A percentile compares a stretch with the other conserved stretches of the same genome.
phyloP scores from a whole-genome alignment of 1,140 invertebrate species.

The Bombus soroeensis region DNA sequence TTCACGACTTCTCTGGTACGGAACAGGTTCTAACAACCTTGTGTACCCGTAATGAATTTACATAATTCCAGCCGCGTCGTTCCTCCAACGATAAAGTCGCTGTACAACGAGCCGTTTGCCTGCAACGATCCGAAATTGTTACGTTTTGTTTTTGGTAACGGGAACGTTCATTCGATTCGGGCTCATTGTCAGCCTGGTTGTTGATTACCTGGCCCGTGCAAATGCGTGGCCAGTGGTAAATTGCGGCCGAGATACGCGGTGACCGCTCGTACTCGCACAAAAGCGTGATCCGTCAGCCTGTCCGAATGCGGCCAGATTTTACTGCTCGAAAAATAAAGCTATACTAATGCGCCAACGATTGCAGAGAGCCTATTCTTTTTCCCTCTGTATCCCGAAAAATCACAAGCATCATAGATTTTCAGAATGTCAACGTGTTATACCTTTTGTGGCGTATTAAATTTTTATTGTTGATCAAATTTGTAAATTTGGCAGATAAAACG shows the following conservation, averaged over 20 bases:
- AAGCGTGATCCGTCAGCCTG: constrained; percentile 52
- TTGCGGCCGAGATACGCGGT: constrained; percentile 48
- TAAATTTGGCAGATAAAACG: background rate
- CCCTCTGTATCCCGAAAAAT: background rate
- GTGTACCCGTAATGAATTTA: constrained; percentile 6
- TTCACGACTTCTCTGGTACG: background rate
- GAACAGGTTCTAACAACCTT: constrained; percentile 3
- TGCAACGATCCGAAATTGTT: constrained; percentile 43
- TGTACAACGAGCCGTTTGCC: background rate
- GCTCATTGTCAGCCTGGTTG: constrained; percentile 47
- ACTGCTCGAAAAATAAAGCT: constrained; percentile 36
- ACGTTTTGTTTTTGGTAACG: constrained; percentile 59
- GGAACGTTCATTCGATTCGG: constrained; percentile 36
- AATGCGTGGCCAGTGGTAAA: constrained; percentile 63
- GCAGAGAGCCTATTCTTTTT: background rate
- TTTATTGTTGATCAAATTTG: background rate
- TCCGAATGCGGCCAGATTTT: constrained; percentile 9
- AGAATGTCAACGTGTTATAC: background rate
- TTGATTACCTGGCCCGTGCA: constrained; percentile 62
- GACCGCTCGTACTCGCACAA: constrained; percentile 26
- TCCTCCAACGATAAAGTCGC: constrained; percentile 2
- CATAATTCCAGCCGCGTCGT: constrained; percentile 40
- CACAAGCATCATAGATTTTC: background rate
- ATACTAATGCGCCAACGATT: background rate
- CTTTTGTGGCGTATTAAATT: background rate